Evolutionary conservation across 53 echinoderm and acorn worm genomes (phyloP), one percentile per base, ranked within the genome.

Genomic region (Pentamera pediparva): DNA sequence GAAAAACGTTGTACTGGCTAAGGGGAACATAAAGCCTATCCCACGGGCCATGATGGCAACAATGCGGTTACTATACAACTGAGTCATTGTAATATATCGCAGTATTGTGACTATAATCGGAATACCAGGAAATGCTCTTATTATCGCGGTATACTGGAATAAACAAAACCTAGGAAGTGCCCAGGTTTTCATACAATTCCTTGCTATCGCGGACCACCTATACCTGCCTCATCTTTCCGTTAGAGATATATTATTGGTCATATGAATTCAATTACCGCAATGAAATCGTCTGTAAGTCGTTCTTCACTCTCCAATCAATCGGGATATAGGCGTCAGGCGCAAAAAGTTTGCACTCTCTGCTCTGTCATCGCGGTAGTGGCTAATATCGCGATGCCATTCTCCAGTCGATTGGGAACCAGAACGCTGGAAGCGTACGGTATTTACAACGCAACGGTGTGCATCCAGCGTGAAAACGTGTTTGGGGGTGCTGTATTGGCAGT

Each of bases 41-140:
- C n/a, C n/a, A n/a, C n/a, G n/a, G n/a, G n/a, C n/a, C n/a, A n/a
- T n/a, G n/a, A n/a, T n/a, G n/a, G n/a, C n/a, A n/a, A n/a, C n/a
- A n/a, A n/a, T n/a, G n/a, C n/a, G 55, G 28, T 65, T 65, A 19
- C 15, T 40, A 5, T 65, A 65, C 25, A 33, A 40, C 65, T 65
- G 37, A 7, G 41, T 40, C 5, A 40, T 65, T 17, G 3, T 65
- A 25, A 28, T 65, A 13, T 65, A 65, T 39, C 65, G 65, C 3
- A 37, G 26, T 17, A 21, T 80, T 4, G 81, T 86, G n/a, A 80
- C 80, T 49, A 32, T 81, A 7, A 69, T 86, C 28, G 86, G 86
- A 10, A 76, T 86, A 20, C 86, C 86, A 17, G 86, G 85, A 27
- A 86, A 86, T 69, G 43, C 76, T 22, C 80, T 86, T 24, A 86